phyloP scores from a whole-genome alignment of 2,113 vertebrate species.

The Gopherus evgoodei region DNA sequence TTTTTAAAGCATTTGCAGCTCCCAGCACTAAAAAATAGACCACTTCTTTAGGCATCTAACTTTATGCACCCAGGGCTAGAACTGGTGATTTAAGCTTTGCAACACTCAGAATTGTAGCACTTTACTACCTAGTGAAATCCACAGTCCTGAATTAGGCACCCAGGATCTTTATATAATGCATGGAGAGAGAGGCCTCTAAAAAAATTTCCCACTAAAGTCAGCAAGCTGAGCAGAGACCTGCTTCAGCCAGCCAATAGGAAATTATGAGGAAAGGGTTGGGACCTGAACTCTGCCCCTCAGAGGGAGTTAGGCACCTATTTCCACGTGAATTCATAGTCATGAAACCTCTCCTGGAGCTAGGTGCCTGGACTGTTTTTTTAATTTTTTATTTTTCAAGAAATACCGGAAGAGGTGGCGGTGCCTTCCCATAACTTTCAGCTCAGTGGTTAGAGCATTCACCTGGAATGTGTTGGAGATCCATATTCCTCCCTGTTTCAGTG shows the following conservation, averaged over 20 bases:
- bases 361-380: too few relatives aligned
- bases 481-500: too few relatives aligned
- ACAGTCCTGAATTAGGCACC: not conserved
- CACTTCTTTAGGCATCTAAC: not conserved
- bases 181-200: not conserved
- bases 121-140: not conserved
- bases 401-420: too few relatives aligned
- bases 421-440: too few relatives aligned
- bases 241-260: not conserved
- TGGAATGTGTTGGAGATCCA: too few relatives aligned
- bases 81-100: not conserved
- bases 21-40: not conserved
- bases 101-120: not conserved
- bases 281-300: too few relatives aligned
- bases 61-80: not conserved
- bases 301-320: too few relatives aligned
- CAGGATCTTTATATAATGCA: not conserved
- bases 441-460: too few relatives aligned
- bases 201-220: not conserved
- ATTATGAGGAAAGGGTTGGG: too few relatives aligned
- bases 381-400: too few relatives aligned
- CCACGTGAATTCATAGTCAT: too few relatives aligned
- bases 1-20: not conserved
- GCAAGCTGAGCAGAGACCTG: not conserved
- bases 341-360: not conserved